phyloP scores from a whole-genome alignment of 2,888 invertebrate genomes.

The Drosophila multiciliata region DNA sequence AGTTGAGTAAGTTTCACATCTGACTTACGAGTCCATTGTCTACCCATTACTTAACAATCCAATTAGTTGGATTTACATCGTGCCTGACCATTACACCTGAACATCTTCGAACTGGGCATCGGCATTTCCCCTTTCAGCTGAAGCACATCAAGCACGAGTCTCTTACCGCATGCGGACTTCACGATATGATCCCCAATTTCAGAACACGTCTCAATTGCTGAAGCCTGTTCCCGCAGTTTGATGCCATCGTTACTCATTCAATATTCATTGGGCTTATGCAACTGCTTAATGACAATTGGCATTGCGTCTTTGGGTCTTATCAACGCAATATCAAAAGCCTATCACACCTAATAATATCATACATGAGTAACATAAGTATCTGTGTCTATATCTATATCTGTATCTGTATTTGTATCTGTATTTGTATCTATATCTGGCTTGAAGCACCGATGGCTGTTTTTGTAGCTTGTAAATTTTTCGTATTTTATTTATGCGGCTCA shows the following conservation, averaged over 20 bases:
- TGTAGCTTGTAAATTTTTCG: constrained; percentile 20
- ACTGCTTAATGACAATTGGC: constrained; percentile 2
- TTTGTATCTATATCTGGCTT: neutral
- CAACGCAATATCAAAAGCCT: constrained; percentile 24
- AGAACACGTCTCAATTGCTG: constrained; percentile 1
- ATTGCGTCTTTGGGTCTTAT: constrained; percentile 24
- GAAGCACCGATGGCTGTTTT: neutral
- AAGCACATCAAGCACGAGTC: constrained; percentile 22
- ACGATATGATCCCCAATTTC: constrained; percentile 21
- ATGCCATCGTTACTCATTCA: neutral
- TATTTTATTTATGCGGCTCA: constrained; percentile 45
- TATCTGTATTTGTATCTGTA: neutral
- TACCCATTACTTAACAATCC: constrained; percentile 21
- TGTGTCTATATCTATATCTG: constrained; percentile 1
- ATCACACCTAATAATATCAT: neutral
- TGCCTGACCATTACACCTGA: constrained; percentile 23
- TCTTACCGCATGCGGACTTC: constrained; percentile 29
- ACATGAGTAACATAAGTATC: neutral
- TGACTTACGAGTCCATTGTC: constrained; percentile 1
- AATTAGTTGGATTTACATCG: constrained; percentile 40
- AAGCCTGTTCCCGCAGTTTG: constrained; percentile 1
- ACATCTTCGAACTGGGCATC: constrained; percentile 6
- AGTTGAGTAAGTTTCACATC: neutral
- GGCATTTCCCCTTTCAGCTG: constrained; percentile 37
- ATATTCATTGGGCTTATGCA: constrained; percentile 26